Conservation (phyloP, 2,797 vertebrate species). For the Pangasius macronema region DNA sequence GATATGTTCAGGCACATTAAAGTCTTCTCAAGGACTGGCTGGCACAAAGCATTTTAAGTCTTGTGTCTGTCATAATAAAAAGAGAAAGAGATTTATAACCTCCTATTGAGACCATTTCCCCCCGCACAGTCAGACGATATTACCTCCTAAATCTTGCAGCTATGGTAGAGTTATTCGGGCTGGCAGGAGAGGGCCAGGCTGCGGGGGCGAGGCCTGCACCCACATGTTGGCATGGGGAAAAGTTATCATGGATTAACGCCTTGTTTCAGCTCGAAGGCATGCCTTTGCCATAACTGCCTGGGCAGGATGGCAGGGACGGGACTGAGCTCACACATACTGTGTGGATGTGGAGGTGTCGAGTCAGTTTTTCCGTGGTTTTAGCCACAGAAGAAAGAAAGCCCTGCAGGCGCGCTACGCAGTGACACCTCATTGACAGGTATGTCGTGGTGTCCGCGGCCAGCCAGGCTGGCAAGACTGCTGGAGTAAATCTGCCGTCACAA, state of each 20-base stretch:
- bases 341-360: constrained; percentile 56
- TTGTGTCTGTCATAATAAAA: constrained; percentile 55
- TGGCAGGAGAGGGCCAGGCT: constrained; percentile 53
- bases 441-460: constrained; percentile 49
- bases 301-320: constrained; percentile 43
- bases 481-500: constrained; percentile 57
- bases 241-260: constrained; percentile 61
- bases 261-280: constrained; percentile 64
- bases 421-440: constrained; percentile 60
- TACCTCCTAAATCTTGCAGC: constrained; percentile 61
- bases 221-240: constrained; percentile 58
- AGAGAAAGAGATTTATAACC: constrained; percentile 52
- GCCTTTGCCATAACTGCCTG: constrained; percentile 54
- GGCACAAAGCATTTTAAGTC: constrained; percentile 46
- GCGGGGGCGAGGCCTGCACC: constrained; percentile 54
- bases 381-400: constrained; percentile 52
- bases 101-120: constrained; percentile 40
- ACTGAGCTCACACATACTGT: constrained; percentile 39
- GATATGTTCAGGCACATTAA: constrained; percentile 43
- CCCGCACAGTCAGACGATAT: constrained; percentile 49
- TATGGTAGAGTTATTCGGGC: constrained; percentile 58
- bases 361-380: constrained; percentile 60
- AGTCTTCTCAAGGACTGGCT: constrained; percentile 45
- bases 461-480: constrained; percentile 39
- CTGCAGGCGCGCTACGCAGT: constrained; percentile 43